Evolutionary conservation across 2,888 invertebrate species (phyloP), one percentile per base, ranked within the genome.

Genomic region (Geotrupes spiniger): DNA sequence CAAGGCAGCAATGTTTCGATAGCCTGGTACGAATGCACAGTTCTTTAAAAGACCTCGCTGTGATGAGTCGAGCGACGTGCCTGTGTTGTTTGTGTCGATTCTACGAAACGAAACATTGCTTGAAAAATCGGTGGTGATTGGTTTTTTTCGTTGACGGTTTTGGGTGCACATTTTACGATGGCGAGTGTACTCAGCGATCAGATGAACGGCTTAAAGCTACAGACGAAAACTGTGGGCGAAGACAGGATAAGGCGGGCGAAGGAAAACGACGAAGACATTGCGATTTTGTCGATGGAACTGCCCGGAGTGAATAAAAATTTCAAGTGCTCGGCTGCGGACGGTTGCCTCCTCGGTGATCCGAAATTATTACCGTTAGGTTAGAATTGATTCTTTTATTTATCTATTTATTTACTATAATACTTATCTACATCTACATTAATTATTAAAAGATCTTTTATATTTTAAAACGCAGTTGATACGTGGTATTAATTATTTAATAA

Each of bases 181-280:
- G 85, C 88, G 55, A 88, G 89, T 74, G 82, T 88, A 63, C 74
- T 90, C 65, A 86, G 87, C 76, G 86, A 87, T 63, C 84, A 89
- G 70, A 80, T 91, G 68, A 86, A 86, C 72, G 79, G 85, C 47
- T 74, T 87, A 54, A 72, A 85, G 72, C 77, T 90, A 69, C 83
- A 83, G 58, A 85, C 85, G 40, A 89, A 88, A 76, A 89, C 85
- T 27, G 85, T 87, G 42, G 89, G 89, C n/a, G 87, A 87, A 64
- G 89, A 90, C 10, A 78, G 89, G 69, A 89, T 90, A 65, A 80
- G 83, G 60, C 80, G 83, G 67, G 89, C 90, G 53, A 81, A 84
- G 74, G 88, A 89, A 63, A 84, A 84, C 68, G 89, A 90, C 73
- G 91, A 92, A 75, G 92, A 92, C 75, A 84, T 92, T 52, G 92